Evolutionary conservation across 2,888 invertebrate genomes (phyloP).

Genomic region (Cosmorhoe ocellata): DNA sequence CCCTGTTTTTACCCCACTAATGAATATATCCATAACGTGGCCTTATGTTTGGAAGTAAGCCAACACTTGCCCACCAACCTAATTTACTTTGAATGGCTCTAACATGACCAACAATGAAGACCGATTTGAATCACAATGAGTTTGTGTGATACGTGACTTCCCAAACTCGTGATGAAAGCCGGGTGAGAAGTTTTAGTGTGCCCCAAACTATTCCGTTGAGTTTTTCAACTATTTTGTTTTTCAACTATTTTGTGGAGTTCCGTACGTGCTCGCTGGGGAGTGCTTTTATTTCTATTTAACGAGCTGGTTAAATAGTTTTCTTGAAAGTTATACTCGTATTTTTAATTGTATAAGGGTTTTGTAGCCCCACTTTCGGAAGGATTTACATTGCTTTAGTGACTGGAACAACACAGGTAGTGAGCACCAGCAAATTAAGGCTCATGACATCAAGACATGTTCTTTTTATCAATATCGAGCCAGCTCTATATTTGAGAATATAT

Average conservation of each 20-base stretch:
- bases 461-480: too few species aligned
- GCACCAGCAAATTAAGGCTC: too few species aligned
- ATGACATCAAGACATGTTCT: too few species aligned
- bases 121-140: slow-evolving; percentile 46
- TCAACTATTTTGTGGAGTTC: slow-evolving; percentile 16
- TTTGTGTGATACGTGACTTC: slow-evolving; percentile 23
- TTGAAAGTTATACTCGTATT: too few species aligned
- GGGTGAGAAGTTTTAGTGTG: slow-evolving; percentile 20
- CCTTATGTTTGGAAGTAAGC: slow-evolving; percentile 37
- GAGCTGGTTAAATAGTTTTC: not conserved
- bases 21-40: slow-evolving; percentile 24
- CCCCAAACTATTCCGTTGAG: slow-evolving; percentile 7
- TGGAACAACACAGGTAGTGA: too few species aligned
- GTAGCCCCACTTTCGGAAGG: too few species aligned
- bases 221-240: slow-evolving; percentile 17
- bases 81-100: slow-evolving; percentile 43
- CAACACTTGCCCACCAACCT: slow-evolving; percentile 35
- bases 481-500: too few species aligned
- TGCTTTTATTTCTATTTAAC: slow-evolving; percentile 4
- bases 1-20: slow-evolving; percentile 18
- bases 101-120: slow-evolving; percentile 39
- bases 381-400: too few species aligned
- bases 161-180: slow-evolving; percentile 23
- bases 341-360: too few species aligned
- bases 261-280: slow-evolving; percentile 1